Percentiles rank a stretch among this genome's conserved stretches.
Evolutionary conservation across 2,888 invertebrate species (phyloP).

Genomic region (Incurvaria masculella): DNA sequence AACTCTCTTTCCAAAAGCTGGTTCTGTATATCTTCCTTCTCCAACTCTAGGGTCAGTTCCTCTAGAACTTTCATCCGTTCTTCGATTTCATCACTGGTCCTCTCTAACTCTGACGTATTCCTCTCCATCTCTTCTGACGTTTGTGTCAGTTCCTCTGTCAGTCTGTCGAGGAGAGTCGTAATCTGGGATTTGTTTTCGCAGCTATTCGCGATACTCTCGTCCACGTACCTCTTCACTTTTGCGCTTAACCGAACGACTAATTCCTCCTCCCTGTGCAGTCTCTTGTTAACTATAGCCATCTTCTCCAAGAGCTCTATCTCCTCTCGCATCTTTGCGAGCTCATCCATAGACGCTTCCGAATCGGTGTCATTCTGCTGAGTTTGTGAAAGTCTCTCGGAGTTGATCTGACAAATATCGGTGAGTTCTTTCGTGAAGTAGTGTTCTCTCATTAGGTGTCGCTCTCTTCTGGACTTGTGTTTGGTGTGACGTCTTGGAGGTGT

Average conservation of each 20-base stretch:
- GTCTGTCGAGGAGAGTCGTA: constrained; percentile 43
- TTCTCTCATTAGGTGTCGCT: constrained; percentile 51
- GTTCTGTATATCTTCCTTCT: constrained; percentile 49
- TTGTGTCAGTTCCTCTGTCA: constrained; percentile 49
- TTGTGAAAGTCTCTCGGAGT: constrained; percentile 44
- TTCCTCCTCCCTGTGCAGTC: constrained; percentile 71
- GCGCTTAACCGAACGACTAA: constrained; percentile 64
- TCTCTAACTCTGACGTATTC: constrained; percentile 46
- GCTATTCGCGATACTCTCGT: constrained; percentile 48
- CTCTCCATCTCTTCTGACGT: constrained; percentile 53
- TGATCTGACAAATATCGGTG: constrained; percentile 51
- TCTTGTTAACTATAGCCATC: constrained; percentile 69
- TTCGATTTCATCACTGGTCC: constrained; percentile 51
- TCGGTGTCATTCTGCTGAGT: constrained; percentile 44
- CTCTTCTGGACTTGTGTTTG: constrained; percentile 52
- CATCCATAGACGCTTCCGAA: constrained; percentile 49
- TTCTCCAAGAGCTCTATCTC: constrained; percentile 72
- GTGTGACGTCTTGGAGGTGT: constrained; percentile 54
- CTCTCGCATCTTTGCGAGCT: constrained; percentile 57
- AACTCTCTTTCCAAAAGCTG: constrained; percentile 44
- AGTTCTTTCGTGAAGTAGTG: constrained; percentile 55
- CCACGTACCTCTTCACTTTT: constrained; percentile 59
- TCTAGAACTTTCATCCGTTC: constrained; percentile 52
- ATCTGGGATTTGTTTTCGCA: constrained; percentile 50
- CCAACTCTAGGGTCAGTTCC: constrained; percentile 49